A percentile compares a stretch with the other conserved stretches of the same genome.
phyloP scores from a whole-genome alignment of 2,113 vertebrate species.

The Lasiurus borealis region DNA sequence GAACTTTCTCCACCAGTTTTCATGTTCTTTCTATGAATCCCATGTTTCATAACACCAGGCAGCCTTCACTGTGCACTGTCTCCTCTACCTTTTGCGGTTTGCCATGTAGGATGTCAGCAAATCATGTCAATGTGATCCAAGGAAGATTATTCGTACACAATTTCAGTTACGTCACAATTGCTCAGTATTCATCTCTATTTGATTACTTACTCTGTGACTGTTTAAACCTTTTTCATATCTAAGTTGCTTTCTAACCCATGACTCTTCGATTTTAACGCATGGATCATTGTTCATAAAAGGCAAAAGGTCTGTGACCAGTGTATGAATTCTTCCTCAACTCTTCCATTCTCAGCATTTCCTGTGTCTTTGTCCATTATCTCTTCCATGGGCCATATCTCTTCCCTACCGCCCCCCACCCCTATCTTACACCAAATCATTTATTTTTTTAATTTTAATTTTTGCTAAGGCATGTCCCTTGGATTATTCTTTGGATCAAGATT shows the following conservation, averaged over 20 bases:
- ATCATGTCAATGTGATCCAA: neutral
- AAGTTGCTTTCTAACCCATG: neutral
- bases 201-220: neutral
- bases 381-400: neutral
- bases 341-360: neutral
- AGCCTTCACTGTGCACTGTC: fast-evolving
- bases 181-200: neutral
- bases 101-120: neutral
- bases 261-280: neutral
- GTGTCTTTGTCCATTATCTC: neutral
- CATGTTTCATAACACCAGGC: neutral
- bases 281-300: neutral
- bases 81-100: neutral
- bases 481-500: neutral
- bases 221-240: neutral
- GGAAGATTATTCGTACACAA: neutral
- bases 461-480: neutral
- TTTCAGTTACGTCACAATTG: neutral
- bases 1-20: neutral
- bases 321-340: neutral
- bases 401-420: neutral
- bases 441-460: neutral
- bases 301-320: neutral
- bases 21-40: neutral
- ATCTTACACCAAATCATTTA: neutral